These are phyloP conservation scores for Teleogryllus oceanicus DNA, from an alignment of 2,888 invertebrate genomes.

Conservation along the genomic window DNA sequence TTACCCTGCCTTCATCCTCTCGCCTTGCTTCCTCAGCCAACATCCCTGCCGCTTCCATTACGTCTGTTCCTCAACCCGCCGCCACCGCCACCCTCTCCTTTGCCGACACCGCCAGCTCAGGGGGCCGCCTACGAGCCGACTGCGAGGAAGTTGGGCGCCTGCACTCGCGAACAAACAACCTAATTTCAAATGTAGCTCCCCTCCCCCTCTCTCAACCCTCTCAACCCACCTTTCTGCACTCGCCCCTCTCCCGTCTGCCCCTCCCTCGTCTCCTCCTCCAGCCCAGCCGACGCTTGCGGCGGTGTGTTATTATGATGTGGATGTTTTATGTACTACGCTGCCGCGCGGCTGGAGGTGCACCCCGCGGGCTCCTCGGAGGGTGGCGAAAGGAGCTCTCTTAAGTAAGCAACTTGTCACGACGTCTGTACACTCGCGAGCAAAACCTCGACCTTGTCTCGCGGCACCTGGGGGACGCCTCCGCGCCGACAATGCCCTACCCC, in stretches of 20 bases:
- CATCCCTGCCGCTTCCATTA: too few species aligned
- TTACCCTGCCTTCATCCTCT: too few species aligned
- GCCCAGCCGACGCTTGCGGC: conserved; percentile 31
- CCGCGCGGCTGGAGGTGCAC: conserved; percentile 26
- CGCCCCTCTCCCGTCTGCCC: neutral
- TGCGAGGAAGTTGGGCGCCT: neutral
- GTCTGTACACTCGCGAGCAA: conserved; percentile 18
- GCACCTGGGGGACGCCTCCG: neutral
- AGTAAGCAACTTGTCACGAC: conserved; percentile 33
- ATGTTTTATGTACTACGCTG: conserved; percentile 38
- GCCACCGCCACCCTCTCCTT: too few species aligned
- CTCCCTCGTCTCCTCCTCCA: neutral
- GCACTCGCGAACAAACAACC: conserved; percentile 37
- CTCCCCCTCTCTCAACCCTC: neutral
- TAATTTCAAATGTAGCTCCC: conserved; percentile 37
- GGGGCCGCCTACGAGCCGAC: neutral
- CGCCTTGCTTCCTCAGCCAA: too few species aligned
- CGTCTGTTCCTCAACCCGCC: too few species aligned
- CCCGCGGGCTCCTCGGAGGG: conserved; percentile 18
- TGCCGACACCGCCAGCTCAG: neutral
- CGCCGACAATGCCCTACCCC: neutral
- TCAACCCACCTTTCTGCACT: conserved; percentile 22
- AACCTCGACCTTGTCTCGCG: conserved; percentile 21
- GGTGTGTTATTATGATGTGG: conserved; percentile 39
- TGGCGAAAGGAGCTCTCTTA: conserved; percentile 26